A percentile compares a stretch with the other conserved stretches of the same genome.
Evolutionary conservation across 2,888 invertebrate genomes (phyloP).

Genomic region (Empis stercorea): DNA sequence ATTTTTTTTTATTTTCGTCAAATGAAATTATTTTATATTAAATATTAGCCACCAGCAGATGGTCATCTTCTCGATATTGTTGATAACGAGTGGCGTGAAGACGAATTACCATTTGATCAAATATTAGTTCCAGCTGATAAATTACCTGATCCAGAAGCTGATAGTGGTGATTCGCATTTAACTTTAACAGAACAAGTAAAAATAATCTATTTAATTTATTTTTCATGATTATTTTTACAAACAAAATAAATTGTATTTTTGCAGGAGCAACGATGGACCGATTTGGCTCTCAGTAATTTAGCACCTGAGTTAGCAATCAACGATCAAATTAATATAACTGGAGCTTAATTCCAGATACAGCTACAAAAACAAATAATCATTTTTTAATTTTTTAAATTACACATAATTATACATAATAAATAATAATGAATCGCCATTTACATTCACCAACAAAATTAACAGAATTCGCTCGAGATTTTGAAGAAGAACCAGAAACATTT

Average conservation of each 20-base stretch:
- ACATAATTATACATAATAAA: constrained; percentile 8
- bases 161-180: constrained; percentile 80
- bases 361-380: too few relatives aligned
- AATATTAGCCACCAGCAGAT: constrained; percentile 28
- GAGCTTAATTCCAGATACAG: constrained; percentile 20
- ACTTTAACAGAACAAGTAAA: constrained; percentile 79
- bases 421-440: constrained; percentile 43
- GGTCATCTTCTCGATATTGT: constrained; percentile 35
- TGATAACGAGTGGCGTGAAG: constrained; percentile 79
- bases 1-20: too few relatives aligned
- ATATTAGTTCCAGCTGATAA: constrained; percentile 74
- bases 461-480: constrained; percentile 52
- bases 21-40: too few relatives aligned
- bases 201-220: constrained; percentile 31
- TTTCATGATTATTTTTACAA: background rate
- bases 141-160: constrained; percentile 84
- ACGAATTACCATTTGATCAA: constrained; percentile 71
- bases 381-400: constrained; percentile 10
- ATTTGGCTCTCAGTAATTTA: constrained; percentile 41
- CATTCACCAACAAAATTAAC: constrained; percentile 56
- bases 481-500: constrained; percentile 33
- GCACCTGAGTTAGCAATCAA: constrained; percentile 32
- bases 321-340: constrained; percentile 31
- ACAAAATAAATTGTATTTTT: constrained; percentile 3
- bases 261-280: constrained; percentile 53